Evolutionary conservation across 2,888 invertebrate genomes (phyloP).

Genomic region (Tetragonisca angustula): DNA sequence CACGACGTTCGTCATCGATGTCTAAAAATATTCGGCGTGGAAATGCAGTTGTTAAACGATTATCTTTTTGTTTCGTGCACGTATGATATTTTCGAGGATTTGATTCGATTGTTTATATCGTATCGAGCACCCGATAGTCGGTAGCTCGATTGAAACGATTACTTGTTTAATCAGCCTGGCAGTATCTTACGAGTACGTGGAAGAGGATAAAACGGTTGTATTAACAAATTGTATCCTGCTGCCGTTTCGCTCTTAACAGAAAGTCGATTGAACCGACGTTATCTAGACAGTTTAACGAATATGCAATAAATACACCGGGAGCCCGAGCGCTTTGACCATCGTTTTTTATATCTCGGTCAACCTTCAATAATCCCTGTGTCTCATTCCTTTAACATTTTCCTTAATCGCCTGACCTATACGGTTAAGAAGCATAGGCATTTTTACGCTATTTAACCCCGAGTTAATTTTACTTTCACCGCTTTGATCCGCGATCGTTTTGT

Average conservation of each 20-base stretch:
- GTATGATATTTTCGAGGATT: background rate
- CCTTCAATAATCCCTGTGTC: conserved; percentile 34
- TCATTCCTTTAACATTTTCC: conserved; percentile 50
- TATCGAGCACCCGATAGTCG: background rate
- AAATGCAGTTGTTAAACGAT: background rate
- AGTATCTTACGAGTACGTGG: background rate
- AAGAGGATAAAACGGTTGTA: conserved; percentile 10
- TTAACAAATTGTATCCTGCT: conserved; percentile 5
- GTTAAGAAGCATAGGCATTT: conserved; percentile 40
- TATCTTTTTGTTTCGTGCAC: background rate
- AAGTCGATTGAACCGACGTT: conserved; percentile 34
- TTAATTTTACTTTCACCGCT: conserved; percentile 24
- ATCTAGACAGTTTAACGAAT: conserved; percentile 35
- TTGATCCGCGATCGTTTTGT: background rate
- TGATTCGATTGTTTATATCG: background rate
- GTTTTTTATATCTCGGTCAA: conserved; percentile 43
- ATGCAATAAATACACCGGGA: conserved; percentile 17
- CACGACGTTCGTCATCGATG: background rate
- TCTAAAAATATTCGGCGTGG: background rate
- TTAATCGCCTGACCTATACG: conserved; percentile 32
- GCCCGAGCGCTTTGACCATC: conserved; percentile 33
- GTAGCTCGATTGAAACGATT: conserved; percentile 4
- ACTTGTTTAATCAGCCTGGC: background rate
- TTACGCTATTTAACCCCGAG: conserved; percentile 28
- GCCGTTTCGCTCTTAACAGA: conserved; percentile 13